Conservation (phyloP, 2,888 invertebrate species). For the Tetranychus piercei region DNA sequence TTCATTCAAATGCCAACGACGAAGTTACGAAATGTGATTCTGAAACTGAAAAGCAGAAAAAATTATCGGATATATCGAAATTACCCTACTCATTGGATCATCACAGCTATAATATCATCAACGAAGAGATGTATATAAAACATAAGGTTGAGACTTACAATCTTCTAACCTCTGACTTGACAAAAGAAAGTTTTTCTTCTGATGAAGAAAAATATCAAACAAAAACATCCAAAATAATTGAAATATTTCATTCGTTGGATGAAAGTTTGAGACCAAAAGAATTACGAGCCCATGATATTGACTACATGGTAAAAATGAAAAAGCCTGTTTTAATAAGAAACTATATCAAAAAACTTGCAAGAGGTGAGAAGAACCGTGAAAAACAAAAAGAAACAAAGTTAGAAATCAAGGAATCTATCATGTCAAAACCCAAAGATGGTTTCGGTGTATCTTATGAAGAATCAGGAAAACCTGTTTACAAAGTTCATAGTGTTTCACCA, state of each 20-base stretch:
- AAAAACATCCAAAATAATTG: background rate
- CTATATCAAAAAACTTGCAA: background rate
- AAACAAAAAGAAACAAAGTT: background rate
- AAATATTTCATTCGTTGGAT: background rate
- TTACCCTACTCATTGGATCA: too few relatives aligned
- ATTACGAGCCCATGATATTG: background rate
- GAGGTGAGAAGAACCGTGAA: background rate
- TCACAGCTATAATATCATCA: too few relatives aligned
- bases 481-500: background rate
- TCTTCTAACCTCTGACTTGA: background rate
- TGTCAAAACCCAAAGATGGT: background rate
- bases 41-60: too few relatives aligned
- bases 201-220: background rate
- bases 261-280: background rate
- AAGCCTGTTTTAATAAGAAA: background rate
- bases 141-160: background rate
- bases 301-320: slow-evolving; percentile 5
- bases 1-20: too few relatives aligned
- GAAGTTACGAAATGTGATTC: too few relatives aligned
- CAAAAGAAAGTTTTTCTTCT: background rate
- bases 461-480: background rate
- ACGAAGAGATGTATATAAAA: too few relatives aligned
- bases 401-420: background rate
- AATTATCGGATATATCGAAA: too few relatives aligned
- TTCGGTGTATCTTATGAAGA: background rate